A percentile compares a stretch with the other conserved stretches of the same genome.
Conservation (phyloP, 2,888 invertebrate genomes). For the Petrophora chlorosata region DNA sequence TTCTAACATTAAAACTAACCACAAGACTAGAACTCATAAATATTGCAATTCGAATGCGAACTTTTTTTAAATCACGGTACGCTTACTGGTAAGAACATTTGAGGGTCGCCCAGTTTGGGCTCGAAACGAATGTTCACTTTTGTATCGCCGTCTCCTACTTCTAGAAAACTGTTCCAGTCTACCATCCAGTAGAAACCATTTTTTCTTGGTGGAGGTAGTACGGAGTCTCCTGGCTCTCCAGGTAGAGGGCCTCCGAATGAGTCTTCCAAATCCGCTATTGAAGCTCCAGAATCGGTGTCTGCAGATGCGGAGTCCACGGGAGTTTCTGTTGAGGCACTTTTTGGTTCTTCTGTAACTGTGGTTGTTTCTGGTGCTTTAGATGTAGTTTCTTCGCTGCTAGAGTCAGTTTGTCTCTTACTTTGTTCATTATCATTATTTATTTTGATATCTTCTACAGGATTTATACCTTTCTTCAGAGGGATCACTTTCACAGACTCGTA, state of each 20-base stretch:
- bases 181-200: slow-evolving; percentile 93
- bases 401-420: slow-evolving; percentile 65
- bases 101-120: slow-evolving; percentile 91
- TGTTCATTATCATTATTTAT: slow-evolving; percentile 52
- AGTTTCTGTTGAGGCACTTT: slow-evolving; percentile 49
- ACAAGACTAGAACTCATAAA: slow-evolving; percentile 61
- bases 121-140: slow-evolving; percentile 91
- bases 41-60: slow-evolving; percentile 29
- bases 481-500: slow-evolving; percentile 75
- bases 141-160: slow-evolving; percentile 90
- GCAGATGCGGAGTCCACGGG: slow-evolving; percentile 64
- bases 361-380: slow-evolving; percentile 33
- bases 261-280: slow-evolving; percentile 87
- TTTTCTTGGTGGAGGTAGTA: slow-evolving; percentile 86
- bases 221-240: slow-evolving; percentile 82
- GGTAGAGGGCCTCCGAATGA: slow-evolving; percentile 89
- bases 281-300: slow-evolving; percentile 78
- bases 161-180: slow-evolving; percentile 94
- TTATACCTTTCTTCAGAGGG: slow-evolving; percentile 67
- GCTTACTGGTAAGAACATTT: slow-evolving; percentile 89
- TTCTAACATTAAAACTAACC: slow-evolving; percentile 40
- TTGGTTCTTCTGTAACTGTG: slow-evolving; percentile 47
- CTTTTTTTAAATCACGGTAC: slow-evolving; percentile 84
- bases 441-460: slow-evolving; percentile 60
- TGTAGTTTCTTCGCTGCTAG: slow-evolving; percentile 43